Base-by-base conservation (phyloP, 2,888 invertebrate species). In the Ochropleura plecta region DNA sequence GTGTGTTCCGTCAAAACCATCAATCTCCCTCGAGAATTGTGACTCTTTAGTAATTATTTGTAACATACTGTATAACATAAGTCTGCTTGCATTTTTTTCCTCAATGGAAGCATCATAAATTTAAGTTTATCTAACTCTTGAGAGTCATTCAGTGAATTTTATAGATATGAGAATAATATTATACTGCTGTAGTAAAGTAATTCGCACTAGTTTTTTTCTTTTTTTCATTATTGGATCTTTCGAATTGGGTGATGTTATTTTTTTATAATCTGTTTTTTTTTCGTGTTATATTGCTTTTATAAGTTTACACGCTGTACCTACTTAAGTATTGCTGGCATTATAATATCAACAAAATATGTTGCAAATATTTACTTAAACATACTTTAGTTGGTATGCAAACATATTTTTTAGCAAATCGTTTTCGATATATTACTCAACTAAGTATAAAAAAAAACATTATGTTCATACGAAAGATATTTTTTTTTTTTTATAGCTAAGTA, bases 1-100 rank as follows among this genome's bases (percentile, higher is more conserved):
- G 90, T 83, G 88, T 88, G 88, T 89, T 88, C 86, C 70, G 84
- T 90, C 89, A 86, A 74, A 79, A 82, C 57, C 71, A 55, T 65
- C 63, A 6, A 51, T 51, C 78, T 81, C 87, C 88, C 85, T 74
- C 49, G 75, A 77, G 81, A 75, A 10, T 67, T 48, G 78, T 73
- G 79, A 79, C 76, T 85, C 75, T 79, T 74, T 84, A 40, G 40
- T 78, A 78, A 74, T 78, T 84, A 80, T 77, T 75, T 62, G 76
- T 55, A 72, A 68, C 42, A 65, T 44, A 76, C 63, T 74, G 51
- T 73, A 42, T 20, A 75, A 64, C 42, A 8, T n/a, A 46, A 69
- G 46, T 59, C 20, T 44, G n/a, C 59, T 76, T 77, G 62, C 69
- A 71, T 70, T 72, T 74, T 74, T 73, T 60, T 65, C 49, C 44